These are phyloP conservation scores for Megalops cyprinoides DNA, from an alignment of 2,797 vertebrate species.

Conservation along the genomic window DNA sequence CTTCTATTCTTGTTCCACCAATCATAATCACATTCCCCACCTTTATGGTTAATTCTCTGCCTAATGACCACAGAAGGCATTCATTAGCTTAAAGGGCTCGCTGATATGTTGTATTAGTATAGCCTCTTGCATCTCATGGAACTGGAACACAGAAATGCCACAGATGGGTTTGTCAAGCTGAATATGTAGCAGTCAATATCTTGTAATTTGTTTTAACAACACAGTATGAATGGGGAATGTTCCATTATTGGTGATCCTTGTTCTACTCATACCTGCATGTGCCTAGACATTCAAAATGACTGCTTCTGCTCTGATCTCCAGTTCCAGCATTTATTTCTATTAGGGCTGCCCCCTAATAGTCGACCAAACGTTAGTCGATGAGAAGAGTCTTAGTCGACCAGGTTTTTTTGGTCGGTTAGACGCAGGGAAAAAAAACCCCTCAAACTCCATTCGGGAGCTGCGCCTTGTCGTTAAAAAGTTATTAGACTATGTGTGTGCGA, in stretches of 20 bases:
- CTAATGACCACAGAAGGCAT: constrained; percentile 15
- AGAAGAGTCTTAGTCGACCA: no score
- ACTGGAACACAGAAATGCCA: background rate
- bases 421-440: no score
- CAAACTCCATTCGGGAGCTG: no score
- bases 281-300: no score
- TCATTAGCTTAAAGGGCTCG: background rate
- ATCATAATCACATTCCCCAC: background rate
- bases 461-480: no score
- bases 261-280: background rate
- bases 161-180: background rate
- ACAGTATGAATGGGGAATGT: background rate
- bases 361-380: no score
- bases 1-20: constrained; percentile 28
- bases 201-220: background rate
- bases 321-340: no score
- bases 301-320: no score
- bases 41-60: background rate
- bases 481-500: no score
- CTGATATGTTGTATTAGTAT: background rate
- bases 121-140: background rate
- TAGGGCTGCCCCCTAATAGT: no score
- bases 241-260: background rate
- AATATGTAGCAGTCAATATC: background rate
- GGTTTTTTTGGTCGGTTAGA: no score